phyloP scores from a whole-genome alignment of 2,113 vertebrate species.

The Microtus pennsylvanicus region DNA sequence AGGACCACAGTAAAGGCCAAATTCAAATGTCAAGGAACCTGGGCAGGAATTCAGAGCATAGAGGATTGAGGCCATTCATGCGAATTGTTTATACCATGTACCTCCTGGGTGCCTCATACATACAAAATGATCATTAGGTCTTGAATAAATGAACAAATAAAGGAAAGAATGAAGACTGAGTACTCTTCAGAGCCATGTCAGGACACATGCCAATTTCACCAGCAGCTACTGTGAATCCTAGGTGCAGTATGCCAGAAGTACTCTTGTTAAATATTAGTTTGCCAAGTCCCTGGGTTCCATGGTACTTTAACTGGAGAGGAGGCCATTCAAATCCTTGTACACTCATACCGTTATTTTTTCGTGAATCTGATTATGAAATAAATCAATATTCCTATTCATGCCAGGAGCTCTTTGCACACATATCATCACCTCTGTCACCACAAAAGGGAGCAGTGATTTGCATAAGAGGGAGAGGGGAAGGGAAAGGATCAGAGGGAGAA shows the following conservation, averaged over 20 bases:
- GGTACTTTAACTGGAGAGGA: slow-evolving; percentile 51
- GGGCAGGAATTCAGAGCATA: background rate
- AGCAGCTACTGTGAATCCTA: slow-evolving; percentile 7
- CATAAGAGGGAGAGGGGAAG: background rate
- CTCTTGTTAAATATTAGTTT: slow-evolving; percentile 35
- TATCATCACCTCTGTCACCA: background rate
- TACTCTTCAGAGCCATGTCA: slow-evolving; percentile 11
- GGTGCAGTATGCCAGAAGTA: background rate
- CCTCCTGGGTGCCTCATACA: background rate
- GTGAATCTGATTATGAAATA: slow-evolving; percentile 65
- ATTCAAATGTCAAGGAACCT: background rate
- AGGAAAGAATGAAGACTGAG: background rate
- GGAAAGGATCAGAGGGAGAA: background rate
- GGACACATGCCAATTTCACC: background rate
- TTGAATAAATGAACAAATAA: background rate
- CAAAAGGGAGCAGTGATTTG: background rate
- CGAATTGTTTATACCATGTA: background rate
- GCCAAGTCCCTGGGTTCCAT: background rate
- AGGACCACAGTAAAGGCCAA: background rate
- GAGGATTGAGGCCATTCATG: background rate
- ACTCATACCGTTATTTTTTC: slow-evolving; percentile 57
- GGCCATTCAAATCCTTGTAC: slow-evolving; percentile 29
- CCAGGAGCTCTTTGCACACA: background rate
- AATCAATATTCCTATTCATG: slow-evolving; percentile 67
- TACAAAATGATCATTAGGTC: background rate